phyloP scores from a whole-genome alignment of 2,888 invertebrate genomes.

The Cremastinae sp. region DNA sequence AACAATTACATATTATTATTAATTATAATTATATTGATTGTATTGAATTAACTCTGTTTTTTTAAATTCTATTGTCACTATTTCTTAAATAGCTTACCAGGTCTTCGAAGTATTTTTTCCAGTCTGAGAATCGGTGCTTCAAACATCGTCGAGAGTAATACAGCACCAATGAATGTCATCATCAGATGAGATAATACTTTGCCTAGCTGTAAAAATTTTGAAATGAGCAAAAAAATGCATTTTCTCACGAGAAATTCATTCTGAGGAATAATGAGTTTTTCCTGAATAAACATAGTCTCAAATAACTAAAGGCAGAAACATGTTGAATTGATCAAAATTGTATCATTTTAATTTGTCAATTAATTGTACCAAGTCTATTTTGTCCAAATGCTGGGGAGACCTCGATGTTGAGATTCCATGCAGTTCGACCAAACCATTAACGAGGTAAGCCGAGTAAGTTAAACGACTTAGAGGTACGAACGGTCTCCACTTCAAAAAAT shows the following conservation, averaged over 20 bases:
- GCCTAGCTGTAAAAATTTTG: conserved; percentile 83
- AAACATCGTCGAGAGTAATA: conserved; percentile 85
- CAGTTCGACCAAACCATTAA: conserved; percentile 87
- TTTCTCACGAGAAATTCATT: conserved; percentile 20
- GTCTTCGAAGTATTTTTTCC: conserved; percentile 85
- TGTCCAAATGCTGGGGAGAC: conserved; percentile 84
- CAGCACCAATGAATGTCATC: conserved; percentile 84
- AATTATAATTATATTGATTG: background rate
- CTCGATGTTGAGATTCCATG: conserved; percentile 84
- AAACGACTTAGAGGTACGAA: conserved; percentile 86
- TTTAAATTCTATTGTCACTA: background rate
- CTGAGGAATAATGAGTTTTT: background rate
- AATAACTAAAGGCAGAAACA: background rate
- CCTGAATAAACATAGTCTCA: background rate
- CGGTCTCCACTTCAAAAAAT: conserved; percentile 83
- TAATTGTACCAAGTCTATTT: conserved; percentile 82
- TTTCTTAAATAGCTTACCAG: conserved; percentile 77
- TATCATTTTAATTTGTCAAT: background rate
- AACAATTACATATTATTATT: conserved; percentile 2
- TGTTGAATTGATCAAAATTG: background rate
- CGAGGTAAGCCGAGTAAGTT: conserved; percentile 87
- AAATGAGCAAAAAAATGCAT: too few species aligned
- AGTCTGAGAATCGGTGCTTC: conserved; percentile 88
- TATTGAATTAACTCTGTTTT: background rate
- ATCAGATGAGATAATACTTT: conserved; percentile 83